Evolutionary conservation across 1,140 invertebrate genomes (phyloP), one percentile per base, ranked within the genome.

Genomic region (Platyscapa corneri): DNA sequence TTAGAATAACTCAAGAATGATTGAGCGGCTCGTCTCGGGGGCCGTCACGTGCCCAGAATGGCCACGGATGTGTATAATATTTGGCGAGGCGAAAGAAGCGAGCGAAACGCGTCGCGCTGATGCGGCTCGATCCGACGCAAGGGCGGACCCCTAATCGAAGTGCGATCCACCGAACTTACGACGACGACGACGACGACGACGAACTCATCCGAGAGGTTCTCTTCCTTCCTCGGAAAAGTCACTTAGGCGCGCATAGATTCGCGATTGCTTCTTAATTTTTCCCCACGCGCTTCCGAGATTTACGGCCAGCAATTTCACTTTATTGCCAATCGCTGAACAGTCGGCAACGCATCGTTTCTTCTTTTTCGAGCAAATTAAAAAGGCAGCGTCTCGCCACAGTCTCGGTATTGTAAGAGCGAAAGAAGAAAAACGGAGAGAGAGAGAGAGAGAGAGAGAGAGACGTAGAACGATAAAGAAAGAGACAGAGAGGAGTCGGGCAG

Each of bases 1-100:
- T 90, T 89, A 90, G 90, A 92, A 92, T 93, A 92, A 92, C 89
- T 91, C 89, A 90, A 90, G 89, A 93, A 93, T 91, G 90, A 93
- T 92, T 90, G 90, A 88, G 81, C 84, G 85, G 86, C 88, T 85
- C 87, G 88, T 86, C 81, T 83, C 78, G 78, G 86, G 23, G 78
- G 88, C 89, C 92, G 91, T 90, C 92, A 93, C 89, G 89, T 93
- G 91, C 87, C 88, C 77, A 74, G 88, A 90, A 92, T 92, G 90
- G 90, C 90, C 87, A 87, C 49, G 5, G 75, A 56, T 37, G 30
- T 77, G 8, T n/a, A 34, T 16, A 23, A 49, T 6, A 34, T 56
- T n/a, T n/a, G 6, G 23, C 14, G 72, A 7, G 70, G 30, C 2
- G 14, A 23, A 34, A 30, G n/a, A 32, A 67, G 64, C 7, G 67